These are phyloP conservation scores for Macrobrachium rosenbergii DNA, from an alignment of 1,140 invertebrate genomes.

Conservation along the genomic window DNA sequence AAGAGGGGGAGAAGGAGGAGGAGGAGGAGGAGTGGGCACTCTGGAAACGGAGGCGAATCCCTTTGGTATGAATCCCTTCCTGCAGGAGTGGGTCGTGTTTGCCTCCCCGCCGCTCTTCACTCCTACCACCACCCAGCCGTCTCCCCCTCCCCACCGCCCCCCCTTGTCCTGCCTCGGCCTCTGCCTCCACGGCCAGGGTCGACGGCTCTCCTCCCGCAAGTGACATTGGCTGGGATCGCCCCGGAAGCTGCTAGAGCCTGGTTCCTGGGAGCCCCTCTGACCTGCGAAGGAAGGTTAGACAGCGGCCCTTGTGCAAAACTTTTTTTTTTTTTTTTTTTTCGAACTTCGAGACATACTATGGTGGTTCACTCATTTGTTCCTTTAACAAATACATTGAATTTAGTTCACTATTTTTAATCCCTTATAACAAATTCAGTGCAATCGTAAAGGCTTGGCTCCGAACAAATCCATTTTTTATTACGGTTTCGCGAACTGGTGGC, in stretches of 20 bases:
- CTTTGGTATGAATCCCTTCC: conserved; percentile 58
- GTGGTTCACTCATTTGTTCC: not conserved
- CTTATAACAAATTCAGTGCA: no score
- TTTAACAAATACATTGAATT: not conserved
- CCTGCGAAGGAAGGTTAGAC: conserved; percentile 39
- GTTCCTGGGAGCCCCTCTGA: conserved; percentile 44
- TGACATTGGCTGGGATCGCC: not conserved
- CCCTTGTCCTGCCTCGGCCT: not conserved
- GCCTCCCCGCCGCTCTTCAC: conserved; percentile 41
- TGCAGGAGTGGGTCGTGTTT: conserved; percentile 61
- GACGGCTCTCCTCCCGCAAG: no score
- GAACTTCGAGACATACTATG: no score
- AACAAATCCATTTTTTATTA: no score
- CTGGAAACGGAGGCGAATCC: conserved; percentile 19
- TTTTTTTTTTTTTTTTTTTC: not conserved
- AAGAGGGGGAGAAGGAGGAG: not conserved
- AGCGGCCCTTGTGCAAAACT: not conserved
- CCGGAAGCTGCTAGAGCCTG: conserved; percentile 25
- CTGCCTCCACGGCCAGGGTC: not conserved
- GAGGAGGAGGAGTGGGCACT: not conserved
- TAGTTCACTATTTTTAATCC: no score
- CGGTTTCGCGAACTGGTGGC: no score
- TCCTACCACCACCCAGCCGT: not conserved
- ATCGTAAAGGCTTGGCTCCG: no score
- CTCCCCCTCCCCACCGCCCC: not conserved